Evolutionary conservation across 2,888 invertebrate species (phyloP).

Genomic region (Venusia cambrica): DNA sequence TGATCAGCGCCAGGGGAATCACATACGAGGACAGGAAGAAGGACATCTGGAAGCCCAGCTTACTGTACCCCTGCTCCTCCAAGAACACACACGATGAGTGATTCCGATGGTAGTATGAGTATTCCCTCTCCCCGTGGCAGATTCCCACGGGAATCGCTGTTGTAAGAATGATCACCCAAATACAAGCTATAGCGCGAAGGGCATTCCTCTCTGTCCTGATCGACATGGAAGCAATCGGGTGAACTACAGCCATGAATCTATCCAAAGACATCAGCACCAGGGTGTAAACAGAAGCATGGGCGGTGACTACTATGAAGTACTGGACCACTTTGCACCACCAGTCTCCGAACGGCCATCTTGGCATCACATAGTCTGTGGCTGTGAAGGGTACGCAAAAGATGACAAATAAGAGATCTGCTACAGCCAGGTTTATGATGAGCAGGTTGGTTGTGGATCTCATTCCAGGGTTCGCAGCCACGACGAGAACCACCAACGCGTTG

Average conservation of each 20-base stretch:
- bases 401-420: slow-evolving; percentile 95
- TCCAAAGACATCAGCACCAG: slow-evolving; percentile 96
- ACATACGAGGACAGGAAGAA: slow-evolving; percentile 95
- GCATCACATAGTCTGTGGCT: slow-evolving; percentile 92
- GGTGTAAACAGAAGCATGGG: slow-evolving; percentile 96
- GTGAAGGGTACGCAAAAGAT: slow-evolving; percentile 97
- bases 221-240: slow-evolving; percentile 94
- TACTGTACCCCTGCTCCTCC: slow-evolving; percentile 82
- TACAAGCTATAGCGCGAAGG: slow-evolving; percentile 86
- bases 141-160: slow-evolving; percentile 89
- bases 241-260: slow-evolving; percentile 95
- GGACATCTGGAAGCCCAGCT: slow-evolving; percentile 85
- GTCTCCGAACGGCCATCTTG: slow-evolving; percentile 95
- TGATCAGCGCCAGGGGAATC: slow-evolving; percentile 92
- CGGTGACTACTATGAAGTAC: slow-evolving; percentile 95
- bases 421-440: slow-evolving; percentile 93
- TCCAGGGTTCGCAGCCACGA: slow-evolving; percentile 92
- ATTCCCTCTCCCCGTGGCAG: slow-evolving; percentile 87
- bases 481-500: slow-evolving; percentile 93
- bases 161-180: slow-evolving; percentile 90
- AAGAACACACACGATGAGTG: slow-evolving; percentile 87
- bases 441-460: slow-evolving; percentile 97
- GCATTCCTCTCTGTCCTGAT: slow-evolving; percentile 92
- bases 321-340: slow-evolving; percentile 95
- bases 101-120: slow-evolving; percentile 82